Conservation (phyloP, 2,888 invertebrate species). For the Agrypnus murinus region DNA sequence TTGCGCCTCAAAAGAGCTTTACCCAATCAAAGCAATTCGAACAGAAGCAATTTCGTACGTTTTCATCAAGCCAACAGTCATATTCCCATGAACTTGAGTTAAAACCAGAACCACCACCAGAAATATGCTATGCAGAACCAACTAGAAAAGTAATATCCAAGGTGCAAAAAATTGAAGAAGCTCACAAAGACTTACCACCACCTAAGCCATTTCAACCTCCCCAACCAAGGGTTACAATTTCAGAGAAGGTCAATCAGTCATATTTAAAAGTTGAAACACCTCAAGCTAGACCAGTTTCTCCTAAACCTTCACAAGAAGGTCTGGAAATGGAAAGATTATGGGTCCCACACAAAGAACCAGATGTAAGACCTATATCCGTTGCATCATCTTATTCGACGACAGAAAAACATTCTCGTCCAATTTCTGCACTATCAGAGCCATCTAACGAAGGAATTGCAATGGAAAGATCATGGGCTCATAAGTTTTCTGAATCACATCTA, state of each 20-base stretch:
- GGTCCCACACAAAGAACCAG: conserved; percentile 69
- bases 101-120: conserved; percentile 81
- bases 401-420: conserved; percentile 58
- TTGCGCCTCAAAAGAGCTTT: conserved; percentile 18
- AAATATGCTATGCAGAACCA: conserved; percentile 79
- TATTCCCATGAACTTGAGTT: conserved; percentile 72
- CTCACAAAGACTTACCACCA: conserved; percentile 71
- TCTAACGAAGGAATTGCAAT: conserved; percentile 73
- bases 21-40: conserved; percentile 17
- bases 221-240: conserved; percentile 41
- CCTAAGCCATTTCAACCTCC: neutral
- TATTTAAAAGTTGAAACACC: conserved; percentile 10
- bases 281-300: conserved; percentile 67
- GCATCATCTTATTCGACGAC: conserved; percentile 48
- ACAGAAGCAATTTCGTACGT: conserved; percentile 10
- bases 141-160: conserved; percentile 74
- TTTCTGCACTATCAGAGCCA: conserved; percentile 70
- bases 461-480: conserved; percentile 76
- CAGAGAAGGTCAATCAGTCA: conserved; percentile 65
- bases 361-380: conserved; percentile 56
- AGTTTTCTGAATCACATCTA: conserved; percentile 69
- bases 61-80: conserved; percentile 20
- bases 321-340: conserved; percentile 81
- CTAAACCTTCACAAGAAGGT: conserved; percentile 78
- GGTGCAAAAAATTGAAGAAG: conserved; percentile 76